Evolutionary conservation across 53 echinoderm and acorn worm genomes (phyloP), one percentile per base, ranked within the genome.

Genomic region (Mesocentrotus franciscanus): DNA sequence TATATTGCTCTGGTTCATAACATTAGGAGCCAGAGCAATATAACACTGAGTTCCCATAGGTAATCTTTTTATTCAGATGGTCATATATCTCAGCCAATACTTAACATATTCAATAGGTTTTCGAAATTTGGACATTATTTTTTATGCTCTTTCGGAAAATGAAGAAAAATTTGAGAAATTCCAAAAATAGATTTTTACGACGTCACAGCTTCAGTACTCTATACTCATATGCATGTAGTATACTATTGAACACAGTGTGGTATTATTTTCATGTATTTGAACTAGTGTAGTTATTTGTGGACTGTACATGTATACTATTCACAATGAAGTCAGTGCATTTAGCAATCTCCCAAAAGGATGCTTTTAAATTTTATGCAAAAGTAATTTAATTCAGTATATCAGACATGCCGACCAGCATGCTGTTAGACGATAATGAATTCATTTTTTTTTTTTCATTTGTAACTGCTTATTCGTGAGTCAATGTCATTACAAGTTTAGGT

Each of bases 291-390:
- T 7, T 20, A 39, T 49, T 83, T 84, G 84, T 49, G 49, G 49
- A 42, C 84, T 84, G 17, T 84, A 84, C 39, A 84, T 49, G 49
- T 87, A 58, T 87, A 42, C 14, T 81, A 87, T 87, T 87, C 18
- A 58, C 17, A 87, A 84, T 84, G 84, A 84, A 84, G 18, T 57
- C 27, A 87, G 13, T 87, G 27, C 27, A 57, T 58, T 56, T 87
- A 59, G 87, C 87, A 11, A 87, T 57, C 58, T 87, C 58, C 87
- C 87, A 84, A 27, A 4, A 87, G 12, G 57, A 87, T 58, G 56
- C 58, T 87, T 87, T 56, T 87, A n/a, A 87, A 87, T 26, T 87
- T 87, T 87, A 57, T 87, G 87, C 87, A 87, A 87, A 87, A n/a
- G 14, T 87, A 57, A 87, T 87, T 14, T n/a, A 57, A 87, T 87